Evolutionary conservation across 2,888 invertebrate genomes (phyloP), one percentile per base, ranked within the genome.

Genomic region (Psococerastis gibbosa): DNA sequence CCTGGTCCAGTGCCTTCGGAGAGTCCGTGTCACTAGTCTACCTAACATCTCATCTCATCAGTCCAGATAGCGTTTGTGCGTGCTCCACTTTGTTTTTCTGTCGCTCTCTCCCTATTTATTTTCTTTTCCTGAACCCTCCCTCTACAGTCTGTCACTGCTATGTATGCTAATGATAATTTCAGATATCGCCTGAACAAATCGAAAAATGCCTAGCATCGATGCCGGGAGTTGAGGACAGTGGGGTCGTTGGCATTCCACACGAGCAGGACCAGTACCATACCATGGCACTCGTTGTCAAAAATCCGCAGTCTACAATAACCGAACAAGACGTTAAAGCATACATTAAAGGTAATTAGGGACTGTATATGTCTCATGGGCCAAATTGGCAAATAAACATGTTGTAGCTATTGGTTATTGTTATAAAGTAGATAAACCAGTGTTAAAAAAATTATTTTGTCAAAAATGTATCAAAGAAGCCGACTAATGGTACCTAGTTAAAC

Each of bases 301-400:
- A 20, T 6, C 18, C 38, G 3, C 6, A 11, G n/a, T 38, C 6
- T 20, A 5, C 17, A 15, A 38, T 38, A 5, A 38, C 6, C 13
- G 38, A 38, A 38, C 4, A 20, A 15, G 38, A 38, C 22, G 22
- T 38, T 5, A 15, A 9, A n/a, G 11, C 15, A 13, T 20, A 38
- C 20, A 20, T 38, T 4, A 11, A 17, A 38, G 38, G 38, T 38
- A 38, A 38, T n/a, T n/a, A n/a, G n/a, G n/a, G n/a, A n/a, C n/a
- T n/a, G n/a, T n/a, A n/a, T n/a, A n/a, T n/a, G n/a, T n/a, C n/a
- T n/a, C n/a, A n/a, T n/a, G n/a, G n/a, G n/a, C n/a, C n/a, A n/a
- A n/a, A n/a, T n/a, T n/a, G n/a, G n/a, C n/a, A n/a, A n/a, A n/a
- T n/a, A n/a, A n/a, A n/a, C n/a, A n/a, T n/a, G n/a, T n/a, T n/a